These are phyloP conservation scores for Ceratothoa steindachneri DNA, from an alignment of 2,888 invertebrate species.

Conservation along the genomic window DNA sequence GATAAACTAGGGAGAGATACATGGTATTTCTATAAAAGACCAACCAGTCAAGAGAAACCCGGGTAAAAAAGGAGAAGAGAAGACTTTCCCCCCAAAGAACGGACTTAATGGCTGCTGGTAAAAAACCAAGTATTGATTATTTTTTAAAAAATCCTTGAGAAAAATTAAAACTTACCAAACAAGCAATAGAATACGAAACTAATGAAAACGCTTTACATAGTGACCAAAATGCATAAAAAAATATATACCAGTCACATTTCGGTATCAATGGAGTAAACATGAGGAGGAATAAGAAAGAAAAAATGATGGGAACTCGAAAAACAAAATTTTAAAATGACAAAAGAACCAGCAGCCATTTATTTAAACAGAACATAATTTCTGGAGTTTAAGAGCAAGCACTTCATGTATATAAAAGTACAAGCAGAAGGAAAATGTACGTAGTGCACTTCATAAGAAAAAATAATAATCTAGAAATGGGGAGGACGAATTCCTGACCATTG, in stretches of 20 bases:
- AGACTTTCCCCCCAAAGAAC: too few relatives aligned
- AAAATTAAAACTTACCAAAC: slow-evolving; percentile 12
- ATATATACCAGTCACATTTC: slow-evolving; percentile 7
- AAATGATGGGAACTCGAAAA: too few relatives aligned
- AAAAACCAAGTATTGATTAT: slow-evolving; percentile 46
- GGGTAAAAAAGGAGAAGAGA: not conserved
- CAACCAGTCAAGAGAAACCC: slow-evolving; percentile 3
- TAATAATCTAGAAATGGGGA: not conserved
- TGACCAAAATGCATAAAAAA: not conserved
- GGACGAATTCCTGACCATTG: not conserved
- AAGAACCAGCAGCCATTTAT: slow-evolving; percentile 45
- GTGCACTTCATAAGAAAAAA: not conserved
- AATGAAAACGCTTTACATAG: not conserved
- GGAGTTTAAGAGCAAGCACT: not conserved
- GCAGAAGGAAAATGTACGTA: not conserved
- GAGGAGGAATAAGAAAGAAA: not conserved
- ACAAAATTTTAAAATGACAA: slow-evolving; percentile 13
- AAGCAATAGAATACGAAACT: not conserved
- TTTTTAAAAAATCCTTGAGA: slow-evolving; percentile 26
- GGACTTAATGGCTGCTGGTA: slow-evolving; percentile 41
- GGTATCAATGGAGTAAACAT: too few relatives aligned
- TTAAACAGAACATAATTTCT: not conserved
- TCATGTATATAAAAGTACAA: not conserved
- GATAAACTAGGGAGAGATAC: not conserved
- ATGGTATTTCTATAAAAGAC: too few relatives aligned